Evolutionary conservation across 2,888 invertebrate genomes (phyloP).

Genomic region (Amblyjoppa fuscipennis): DNA sequence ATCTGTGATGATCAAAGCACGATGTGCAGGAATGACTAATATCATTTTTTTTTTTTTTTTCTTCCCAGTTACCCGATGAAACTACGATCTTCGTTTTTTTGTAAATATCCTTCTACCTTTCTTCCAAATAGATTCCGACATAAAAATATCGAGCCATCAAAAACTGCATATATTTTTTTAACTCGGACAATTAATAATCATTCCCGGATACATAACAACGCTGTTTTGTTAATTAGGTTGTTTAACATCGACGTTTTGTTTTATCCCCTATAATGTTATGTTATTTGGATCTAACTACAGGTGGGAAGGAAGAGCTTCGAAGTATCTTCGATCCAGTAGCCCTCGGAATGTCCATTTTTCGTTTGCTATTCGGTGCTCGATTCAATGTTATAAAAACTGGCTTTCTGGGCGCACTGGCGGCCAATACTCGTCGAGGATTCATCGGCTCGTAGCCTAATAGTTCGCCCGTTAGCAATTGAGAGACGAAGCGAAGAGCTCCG

Average conservation of each 20-base stretch:
- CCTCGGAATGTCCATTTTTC: conserved; percentile 66
- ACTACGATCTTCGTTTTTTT: too few relatives aligned
- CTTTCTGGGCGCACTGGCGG: conserved; percentile 74
- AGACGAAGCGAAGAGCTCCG: conserved; percentile 71
- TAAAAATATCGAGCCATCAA: too few relatives aligned
- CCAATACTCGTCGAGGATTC: conserved; percentile 72
- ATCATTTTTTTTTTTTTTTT: too few relatives aligned
- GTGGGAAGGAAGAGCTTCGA: conserved; percentile 43
- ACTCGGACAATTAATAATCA: too few relatives aligned
- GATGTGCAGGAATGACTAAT: too few relatives aligned
- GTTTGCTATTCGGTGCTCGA: conserved; percentile 74
- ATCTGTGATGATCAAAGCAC: too few relatives aligned
- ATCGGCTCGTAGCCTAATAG: conserved; percentile 74
- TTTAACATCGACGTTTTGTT: background rate
- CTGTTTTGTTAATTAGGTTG: background rate
- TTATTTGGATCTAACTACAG: conserved; percentile 18
- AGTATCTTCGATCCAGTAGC: conserved; percentile 40
- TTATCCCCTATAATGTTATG: background rate
- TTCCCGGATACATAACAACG: background rate
- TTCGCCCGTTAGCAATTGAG: conserved; percentile 78
- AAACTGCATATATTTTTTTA: too few relatives aligned
- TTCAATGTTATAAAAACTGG: conserved; percentile 79
- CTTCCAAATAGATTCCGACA: too few relatives aligned
- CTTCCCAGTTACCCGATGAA: too few relatives aligned
- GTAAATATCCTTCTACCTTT: too few relatives aligned